phyloP scores from a whole-genome alignment of 1,140 invertebrate species.

The Neodiprion virginianus region DNA sequence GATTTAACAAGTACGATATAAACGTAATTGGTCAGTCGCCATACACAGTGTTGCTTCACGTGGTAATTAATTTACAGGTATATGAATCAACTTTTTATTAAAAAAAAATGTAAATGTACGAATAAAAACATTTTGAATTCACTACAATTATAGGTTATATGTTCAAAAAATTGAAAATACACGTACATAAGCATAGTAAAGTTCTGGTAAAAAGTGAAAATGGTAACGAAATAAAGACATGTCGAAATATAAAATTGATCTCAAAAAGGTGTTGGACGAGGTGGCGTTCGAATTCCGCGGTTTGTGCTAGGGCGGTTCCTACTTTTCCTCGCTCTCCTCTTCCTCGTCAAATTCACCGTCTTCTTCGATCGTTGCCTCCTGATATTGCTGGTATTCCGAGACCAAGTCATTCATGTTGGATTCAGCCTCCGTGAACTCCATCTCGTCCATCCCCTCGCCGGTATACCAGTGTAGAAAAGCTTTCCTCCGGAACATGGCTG shows the following conservation, averaged over 20 bases:
- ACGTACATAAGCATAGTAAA: not conserved
- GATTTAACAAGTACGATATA: too few relatives aligned
- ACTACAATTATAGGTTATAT: not conserved
- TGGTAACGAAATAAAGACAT: not conserved
- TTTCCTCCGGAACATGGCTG: slow-evolving; percentile 75
- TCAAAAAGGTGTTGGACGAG: not conserved
- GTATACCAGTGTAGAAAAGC: slow-evolving; percentile 79
- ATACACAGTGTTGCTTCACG: not conserved
- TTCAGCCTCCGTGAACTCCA: slow-evolving; percentile 64
- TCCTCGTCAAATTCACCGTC: slow-evolving; percentile 45
- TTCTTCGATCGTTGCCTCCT: slow-evolving; percentile 50
- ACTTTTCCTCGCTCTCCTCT: slow-evolving; percentile 32
- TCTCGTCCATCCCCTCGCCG: slow-evolving; percentile 75
- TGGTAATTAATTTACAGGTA: not conserved
- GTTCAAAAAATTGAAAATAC: not conserved
- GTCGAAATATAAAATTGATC: not conserved
- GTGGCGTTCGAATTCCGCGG: not conserved
- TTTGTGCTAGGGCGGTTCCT: not conserved
- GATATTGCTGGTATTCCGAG: slow-evolving; percentile 59
- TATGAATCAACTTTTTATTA: not conserved
- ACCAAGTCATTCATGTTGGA: slow-evolving; percentile 74
- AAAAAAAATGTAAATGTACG: not conserved
- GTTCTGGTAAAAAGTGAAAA: not conserved
- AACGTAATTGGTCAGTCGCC: too few relatives aligned
- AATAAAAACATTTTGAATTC: not conserved